Conservation (phyloP, 1,140 invertebrate genomes). For the Heliconius congener region DNA sequence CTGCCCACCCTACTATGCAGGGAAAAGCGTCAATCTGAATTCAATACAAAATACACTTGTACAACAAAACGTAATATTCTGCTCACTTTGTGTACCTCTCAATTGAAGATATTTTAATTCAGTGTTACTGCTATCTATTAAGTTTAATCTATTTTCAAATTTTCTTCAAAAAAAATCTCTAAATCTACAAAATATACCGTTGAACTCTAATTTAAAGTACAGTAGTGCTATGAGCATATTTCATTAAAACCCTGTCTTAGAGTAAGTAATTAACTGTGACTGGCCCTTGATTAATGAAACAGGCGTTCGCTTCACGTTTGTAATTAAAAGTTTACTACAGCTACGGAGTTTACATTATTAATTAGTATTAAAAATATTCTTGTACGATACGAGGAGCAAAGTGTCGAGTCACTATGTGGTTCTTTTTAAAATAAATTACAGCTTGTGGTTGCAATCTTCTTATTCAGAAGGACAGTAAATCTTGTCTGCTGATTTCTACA, state of each 20-base stretch:
- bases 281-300: constrained; percentile 11
- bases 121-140: not conserved
- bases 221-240: not conserved
- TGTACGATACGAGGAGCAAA: not conserved
- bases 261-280: constrained; percentile 10
- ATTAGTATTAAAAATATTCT: not conserved
- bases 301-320: not conserved
- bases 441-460: no score
- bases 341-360: not conserved
- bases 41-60: no score
- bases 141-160: not conserved
- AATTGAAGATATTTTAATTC: not conserved
- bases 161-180: not conserved
- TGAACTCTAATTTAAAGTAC: not conserved
- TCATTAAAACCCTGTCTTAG: constrained; percentile 4
- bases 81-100: no score
- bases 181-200: not conserved
- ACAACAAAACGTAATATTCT: no score
- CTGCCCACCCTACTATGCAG: no score
- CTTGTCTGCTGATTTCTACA: no score
- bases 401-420: not conserved
- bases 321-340: constrained; percentile 1
- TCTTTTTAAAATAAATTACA: not conserved
- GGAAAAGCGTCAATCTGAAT: no score
- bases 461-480: no score